Percentiles rank a stretch among this genome's conserved stretches.
Conservation (phyloP, 1,140 invertebrate species). For the Camponotus pennsylvanicus region DNA sequence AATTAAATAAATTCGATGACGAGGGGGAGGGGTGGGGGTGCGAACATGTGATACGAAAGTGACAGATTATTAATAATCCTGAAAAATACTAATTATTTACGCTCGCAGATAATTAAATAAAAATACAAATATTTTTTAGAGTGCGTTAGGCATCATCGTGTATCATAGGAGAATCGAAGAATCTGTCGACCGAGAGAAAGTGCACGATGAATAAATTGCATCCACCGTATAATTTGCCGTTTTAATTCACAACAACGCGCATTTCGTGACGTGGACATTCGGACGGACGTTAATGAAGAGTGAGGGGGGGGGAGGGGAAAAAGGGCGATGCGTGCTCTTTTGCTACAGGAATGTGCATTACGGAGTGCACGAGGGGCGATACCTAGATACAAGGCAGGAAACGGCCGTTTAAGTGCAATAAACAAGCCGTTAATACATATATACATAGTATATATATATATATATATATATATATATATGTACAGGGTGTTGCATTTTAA, state of each 20-base stretch:
- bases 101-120: background rate
- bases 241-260: constrained; percentile 34
- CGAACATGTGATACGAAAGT: background rate
- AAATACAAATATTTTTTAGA: too few species aligned
- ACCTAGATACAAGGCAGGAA: constrained; percentile 77
- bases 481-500: too few species aligned
- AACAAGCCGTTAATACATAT: constrained; percentile 72
- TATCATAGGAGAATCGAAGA: background rate
- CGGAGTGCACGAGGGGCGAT: constrained; percentile 34
- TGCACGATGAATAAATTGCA: background rate
- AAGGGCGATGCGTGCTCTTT: background rate
- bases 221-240: constrained; percentile 12
- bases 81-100: background rate
- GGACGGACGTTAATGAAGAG: constrained; percentile 8
- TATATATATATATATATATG: too few species aligned
- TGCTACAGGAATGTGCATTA: constrained; percentile 42
- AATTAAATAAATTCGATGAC: background rate
- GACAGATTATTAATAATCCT: too few species aligned
- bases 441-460: too few species aligned
- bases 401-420: constrained; percentile 81
- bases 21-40: background rate
- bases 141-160: background rate
- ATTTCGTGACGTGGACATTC: background rate
- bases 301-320: background rate
- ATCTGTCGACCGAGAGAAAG: background rate